Evolutionary conservation across 2,113 vertebrate genomes (phyloP).

Genomic region (Heterotilapia buettikoferi): DNA sequence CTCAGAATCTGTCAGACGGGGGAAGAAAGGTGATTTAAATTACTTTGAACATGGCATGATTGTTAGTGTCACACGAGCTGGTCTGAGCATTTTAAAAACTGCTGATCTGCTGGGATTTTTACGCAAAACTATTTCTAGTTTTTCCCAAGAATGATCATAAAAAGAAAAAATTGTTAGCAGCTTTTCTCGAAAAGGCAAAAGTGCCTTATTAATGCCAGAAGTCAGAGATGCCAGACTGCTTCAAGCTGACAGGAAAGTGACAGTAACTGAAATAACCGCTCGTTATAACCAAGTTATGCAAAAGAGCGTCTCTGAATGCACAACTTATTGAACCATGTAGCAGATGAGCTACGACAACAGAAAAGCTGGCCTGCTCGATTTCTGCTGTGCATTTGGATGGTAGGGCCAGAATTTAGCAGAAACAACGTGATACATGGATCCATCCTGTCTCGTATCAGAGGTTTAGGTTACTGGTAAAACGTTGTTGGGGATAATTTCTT

Average conservation of each 20-base stretch:
- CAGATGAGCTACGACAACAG: background rate
- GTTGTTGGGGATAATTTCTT: background rate
- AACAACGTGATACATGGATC: background rate
- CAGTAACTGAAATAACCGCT: background rate
- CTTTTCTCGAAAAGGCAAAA: background rate
- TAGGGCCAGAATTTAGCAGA: background rate
- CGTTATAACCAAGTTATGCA: background rate
- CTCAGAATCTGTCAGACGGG: background rate
- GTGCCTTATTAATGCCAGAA: background rate
- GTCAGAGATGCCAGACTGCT: background rate
- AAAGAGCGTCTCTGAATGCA: background rate
- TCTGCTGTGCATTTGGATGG: background rate
- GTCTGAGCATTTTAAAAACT: background rate
- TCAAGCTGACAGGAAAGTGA: background rate
- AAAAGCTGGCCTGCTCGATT: background rate
- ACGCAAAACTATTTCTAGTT: background rate
- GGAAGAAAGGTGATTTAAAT: background rate
- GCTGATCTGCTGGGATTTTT: background rate
- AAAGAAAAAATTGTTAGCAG: background rate
- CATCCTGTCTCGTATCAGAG: background rate
- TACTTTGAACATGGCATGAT: accelerated
- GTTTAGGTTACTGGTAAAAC: background rate
- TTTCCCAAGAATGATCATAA: background rate
- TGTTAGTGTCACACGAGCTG: background rate
- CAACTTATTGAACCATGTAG: background rate